These are phyloP conservation scores for Eremophila alpestris DNA, from an alignment of 2,797 vertebrate species.

Conservation along the genomic window DNA sequence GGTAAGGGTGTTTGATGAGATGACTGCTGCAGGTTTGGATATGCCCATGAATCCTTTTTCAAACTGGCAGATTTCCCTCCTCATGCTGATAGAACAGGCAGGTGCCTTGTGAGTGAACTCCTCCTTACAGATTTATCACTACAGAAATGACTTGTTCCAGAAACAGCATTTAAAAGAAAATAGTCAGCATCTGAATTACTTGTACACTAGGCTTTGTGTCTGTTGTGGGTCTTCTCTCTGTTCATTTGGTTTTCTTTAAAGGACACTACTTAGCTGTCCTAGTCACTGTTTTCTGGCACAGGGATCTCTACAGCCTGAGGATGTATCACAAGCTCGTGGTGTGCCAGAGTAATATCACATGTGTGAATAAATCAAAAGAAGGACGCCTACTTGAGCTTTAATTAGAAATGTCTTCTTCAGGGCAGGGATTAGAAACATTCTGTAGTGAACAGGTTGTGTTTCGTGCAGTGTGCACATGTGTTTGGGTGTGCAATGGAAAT, in stretches of 20 bases:
- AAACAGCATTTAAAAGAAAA: not conserved
- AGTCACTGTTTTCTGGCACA: not conserved
- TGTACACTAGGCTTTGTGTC: not conserved
- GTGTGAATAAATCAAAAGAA: not conserved
- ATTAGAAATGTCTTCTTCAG: not conserved
- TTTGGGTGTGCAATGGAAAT: not conserved
- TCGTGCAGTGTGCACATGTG: accelerated
- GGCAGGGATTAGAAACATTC: not conserved
- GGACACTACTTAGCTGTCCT: not conserved
- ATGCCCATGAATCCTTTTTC: not conserved
- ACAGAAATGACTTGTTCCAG: not conserved
- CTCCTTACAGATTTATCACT: not conserved
- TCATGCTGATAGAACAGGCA: accelerated
- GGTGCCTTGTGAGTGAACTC: accelerated
- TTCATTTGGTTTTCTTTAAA: not conserved
- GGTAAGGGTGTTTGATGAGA: not conserved
- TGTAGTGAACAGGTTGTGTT: accelerated
- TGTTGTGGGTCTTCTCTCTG: not conserved
- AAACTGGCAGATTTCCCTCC: not conserved
- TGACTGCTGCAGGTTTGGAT: not conserved
- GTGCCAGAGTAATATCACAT: not conserved
- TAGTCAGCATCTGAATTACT: not conserved
- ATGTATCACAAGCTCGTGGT: not conserved
- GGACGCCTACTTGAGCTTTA: not conserved
- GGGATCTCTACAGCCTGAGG: not conserved